These are phyloP conservation scores for Plutella xylostella DNA, from an alignment of 2,888 invertebrate species.

Conservation along the genomic window DNA sequence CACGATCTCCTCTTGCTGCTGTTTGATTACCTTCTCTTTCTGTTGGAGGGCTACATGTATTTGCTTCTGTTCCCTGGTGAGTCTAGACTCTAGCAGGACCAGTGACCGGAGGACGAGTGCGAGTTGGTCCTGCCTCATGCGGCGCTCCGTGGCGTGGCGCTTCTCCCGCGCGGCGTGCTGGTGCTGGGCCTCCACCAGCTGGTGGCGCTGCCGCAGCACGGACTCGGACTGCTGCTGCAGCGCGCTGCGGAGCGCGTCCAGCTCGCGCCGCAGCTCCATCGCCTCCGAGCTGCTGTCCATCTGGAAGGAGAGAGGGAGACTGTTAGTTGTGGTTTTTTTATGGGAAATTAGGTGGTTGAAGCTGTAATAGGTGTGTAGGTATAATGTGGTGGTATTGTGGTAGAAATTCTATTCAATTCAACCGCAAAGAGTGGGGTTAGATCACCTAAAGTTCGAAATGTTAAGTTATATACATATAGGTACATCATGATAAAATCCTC, in stretches of 20 bases:
- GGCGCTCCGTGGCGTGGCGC: slow-evolving; percentile 70
- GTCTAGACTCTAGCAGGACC: slow-evolving; percentile 77
- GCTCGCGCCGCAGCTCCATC: slow-evolving; percentile 70
- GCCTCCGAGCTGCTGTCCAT: slow-evolving; percentile 75
- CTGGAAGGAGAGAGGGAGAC: slow-evolving; percentile 66
- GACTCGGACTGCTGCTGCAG: slow-evolving; percentile 73
- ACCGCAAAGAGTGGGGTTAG: no score
- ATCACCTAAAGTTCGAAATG: no score
- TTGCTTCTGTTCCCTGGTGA: slow-evolving; percentile 79
- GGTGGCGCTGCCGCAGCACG: slow-evolving; percentile 74
- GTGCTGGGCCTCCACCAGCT: slow-evolving; percentile 74
- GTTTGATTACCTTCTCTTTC: slow-evolving; percentile 78
- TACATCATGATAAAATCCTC: no score
- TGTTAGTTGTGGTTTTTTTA: no score
- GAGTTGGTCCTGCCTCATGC: slow-evolving; percentile 77
- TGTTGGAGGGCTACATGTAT: slow-evolving; percentile 76
- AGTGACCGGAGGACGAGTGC: slow-evolving; percentile 77
- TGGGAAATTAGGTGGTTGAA: no score
- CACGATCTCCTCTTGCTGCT: slow-evolving; percentile 76
- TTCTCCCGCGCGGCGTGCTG: slow-evolving; percentile 71
- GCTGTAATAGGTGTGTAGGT: no score
- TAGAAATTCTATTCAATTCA: no score
- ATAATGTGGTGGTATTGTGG: no score
- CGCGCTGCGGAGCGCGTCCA: slow-evolving; percentile 75
- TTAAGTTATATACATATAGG: no score